phyloP scores from a whole-genome alignment of 2,888 invertebrate genomes.

The Calliopum simillimum region DNA sequence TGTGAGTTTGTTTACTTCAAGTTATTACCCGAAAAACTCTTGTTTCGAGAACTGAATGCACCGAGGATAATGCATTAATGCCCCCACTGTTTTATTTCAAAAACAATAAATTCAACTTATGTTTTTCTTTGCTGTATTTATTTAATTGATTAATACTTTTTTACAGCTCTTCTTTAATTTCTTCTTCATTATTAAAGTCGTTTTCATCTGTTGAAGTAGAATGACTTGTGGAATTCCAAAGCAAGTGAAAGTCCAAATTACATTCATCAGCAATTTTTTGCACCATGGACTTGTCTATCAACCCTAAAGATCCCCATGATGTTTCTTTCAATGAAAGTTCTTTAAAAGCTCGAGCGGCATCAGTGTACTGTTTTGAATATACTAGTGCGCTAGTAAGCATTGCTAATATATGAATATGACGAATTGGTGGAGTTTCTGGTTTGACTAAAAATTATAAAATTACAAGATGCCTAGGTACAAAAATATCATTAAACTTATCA shows the following conservation, averaged over 20 bases:
- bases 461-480: not conserved
- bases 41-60: no score
- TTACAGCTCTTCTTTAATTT: slow-evolving; percentile 63
- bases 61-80: no score
- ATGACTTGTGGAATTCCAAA: slow-evolving; percentile 57
- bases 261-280: slow-evolving; percentile 65
- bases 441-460: slow-evolving; percentile 53
- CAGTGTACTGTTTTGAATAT: slow-evolving; percentile 62
- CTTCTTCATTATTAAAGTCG: slow-evolving; percentile 58
- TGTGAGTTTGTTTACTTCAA: no score
- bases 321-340: slow-evolving; percentile 63
- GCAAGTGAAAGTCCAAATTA: slow-evolving; percentile 64
- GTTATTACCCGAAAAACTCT: no score
- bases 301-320: slow-evolving; percentile 62
- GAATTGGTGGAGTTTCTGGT: slow-evolving; percentile 65
- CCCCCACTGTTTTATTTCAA: no score
- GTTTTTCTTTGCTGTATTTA: no score
- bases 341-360: slow-evolving; percentile 62
- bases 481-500: slow-evolving; percentile 28
- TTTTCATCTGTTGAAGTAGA: slow-evolving; percentile 41
- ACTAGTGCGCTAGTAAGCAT: slow-evolving; percentile 63
- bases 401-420: slow-evolving; percentile 63
- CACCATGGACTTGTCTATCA: slow-evolving; percentile 61
- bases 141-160: no score
- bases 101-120: no score